Evolutionary conservation across 2,113 vertebrate genomes (phyloP).

Genomic region (Tiliqua scincoides): DNA sequence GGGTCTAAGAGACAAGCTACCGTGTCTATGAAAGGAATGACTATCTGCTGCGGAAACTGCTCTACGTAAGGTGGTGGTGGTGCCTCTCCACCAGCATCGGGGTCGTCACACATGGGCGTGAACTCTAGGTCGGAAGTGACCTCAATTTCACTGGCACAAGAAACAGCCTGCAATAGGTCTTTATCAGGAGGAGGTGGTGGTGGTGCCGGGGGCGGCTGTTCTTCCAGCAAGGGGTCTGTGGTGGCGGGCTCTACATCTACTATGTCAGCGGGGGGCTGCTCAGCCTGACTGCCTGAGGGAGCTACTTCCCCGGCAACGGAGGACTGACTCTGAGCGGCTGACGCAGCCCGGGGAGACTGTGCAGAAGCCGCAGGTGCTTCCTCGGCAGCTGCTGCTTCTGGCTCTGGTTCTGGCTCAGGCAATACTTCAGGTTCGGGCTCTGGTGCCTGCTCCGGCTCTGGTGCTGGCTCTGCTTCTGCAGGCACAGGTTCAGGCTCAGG

Average conservation of each 20-base stretch:
- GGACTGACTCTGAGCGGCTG: constrained; percentile 10
- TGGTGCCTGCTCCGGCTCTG: background rate
- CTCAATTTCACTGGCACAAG: constrained; percentile 43
- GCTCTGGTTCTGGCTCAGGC: background rate
- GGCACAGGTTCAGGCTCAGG: background rate
- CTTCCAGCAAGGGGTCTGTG: constrained; percentile 55
- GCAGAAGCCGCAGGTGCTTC: constrained; percentile 18
- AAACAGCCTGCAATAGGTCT: constrained; percentile 31
- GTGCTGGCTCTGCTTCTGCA: background rate
- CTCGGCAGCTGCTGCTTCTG: background rate
- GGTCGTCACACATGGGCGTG: constrained; percentile 31
- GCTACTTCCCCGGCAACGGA: constrained; percentile 27
- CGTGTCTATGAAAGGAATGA: constrained; percentile 46
- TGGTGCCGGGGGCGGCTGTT: constrained; percentile 34
- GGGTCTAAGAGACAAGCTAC: constrained; percentile 48
- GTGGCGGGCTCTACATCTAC: constrained; percentile 13
- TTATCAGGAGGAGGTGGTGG: constrained; percentile 38
- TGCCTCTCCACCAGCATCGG: constrained; percentile 37
- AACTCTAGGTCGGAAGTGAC: constrained; percentile 1
- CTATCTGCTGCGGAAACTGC: constrained; percentile 59
- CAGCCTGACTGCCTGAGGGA: constrained; percentile 34
- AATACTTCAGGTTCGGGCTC: background rate
- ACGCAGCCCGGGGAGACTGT: background rate
- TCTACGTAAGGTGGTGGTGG: constrained; percentile 35
- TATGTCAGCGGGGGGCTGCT: constrained; percentile 7